Evolutionary conservation across 1,140 invertebrate genomes (phyloP), one percentile per base, ranked within the genome.

Genomic region (Aethina tumida): DNA sequence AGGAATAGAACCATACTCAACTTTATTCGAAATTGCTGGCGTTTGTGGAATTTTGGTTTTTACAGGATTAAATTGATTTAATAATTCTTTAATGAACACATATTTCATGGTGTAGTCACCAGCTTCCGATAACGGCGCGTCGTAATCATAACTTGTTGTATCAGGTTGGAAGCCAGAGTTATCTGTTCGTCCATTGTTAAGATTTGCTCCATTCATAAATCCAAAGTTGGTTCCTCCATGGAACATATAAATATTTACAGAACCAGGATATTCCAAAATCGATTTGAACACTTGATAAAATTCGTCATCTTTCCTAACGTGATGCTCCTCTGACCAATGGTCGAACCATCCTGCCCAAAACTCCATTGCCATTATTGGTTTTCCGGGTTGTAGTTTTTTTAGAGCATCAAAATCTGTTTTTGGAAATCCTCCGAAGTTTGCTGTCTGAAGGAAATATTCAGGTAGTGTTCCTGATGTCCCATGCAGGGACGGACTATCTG

Each of bases 171-270:
- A 72, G 20, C 45, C 50, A 41, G 24, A 30, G 19, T 51, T 51
- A 28, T 48, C 36, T 30, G 18, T 32, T 21, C 18, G 33, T 7
- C 8, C 33, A 41, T 53, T 44, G 6, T 31, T 37, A 7, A 46
- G 32, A 43, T 77, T 77, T 4, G 74, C 71, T 18, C 79, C 79
- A 45, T 73, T 70, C 54, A 73, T 69, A 50, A 79, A 82, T 2
- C 76, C 79, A 56, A 76, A 82, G 56, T 70, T 80, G 1, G 78
- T 80, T 8, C 79, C 79, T 4, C 79, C 79, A 52, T 75, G 73
- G 45, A 81, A 78, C 78, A 82, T 81, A 59, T 79, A 81, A 41
- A 79, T 69, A 55, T 78, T 80, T 20, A 82, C 66, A 3, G 71
- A 77, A 16, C 68, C 68, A 17, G 69, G 54, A 42, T 48, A 59